Conservation (phyloP, 2,888 invertebrate species). For the Aplocera efformata region DNA sequence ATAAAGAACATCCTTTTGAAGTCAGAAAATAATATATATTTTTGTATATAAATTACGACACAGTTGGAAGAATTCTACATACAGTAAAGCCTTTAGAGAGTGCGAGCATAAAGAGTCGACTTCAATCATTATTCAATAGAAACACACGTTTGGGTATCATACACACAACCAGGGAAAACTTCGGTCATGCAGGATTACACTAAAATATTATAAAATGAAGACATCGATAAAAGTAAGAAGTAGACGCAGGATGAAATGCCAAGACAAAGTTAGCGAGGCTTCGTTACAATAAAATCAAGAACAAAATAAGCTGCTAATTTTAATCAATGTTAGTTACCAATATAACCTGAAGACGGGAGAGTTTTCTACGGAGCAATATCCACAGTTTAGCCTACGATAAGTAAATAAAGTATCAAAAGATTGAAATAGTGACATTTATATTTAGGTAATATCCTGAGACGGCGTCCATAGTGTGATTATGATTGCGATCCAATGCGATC, state of each 20-base stretch:
- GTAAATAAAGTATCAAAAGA: slow-evolving; percentile 2
- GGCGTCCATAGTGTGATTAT: slow-evolving; percentile 2
- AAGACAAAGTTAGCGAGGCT: slow-evolving; percentile 3
- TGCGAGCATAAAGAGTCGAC: no score
- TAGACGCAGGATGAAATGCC: slow-evolving; percentile 1
- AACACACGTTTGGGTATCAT: no score
- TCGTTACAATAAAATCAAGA: neutral
- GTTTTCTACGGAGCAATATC: slow-evolving; percentile 4
- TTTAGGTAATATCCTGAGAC: neutral
- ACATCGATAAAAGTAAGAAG: slow-evolving; percentile 1
- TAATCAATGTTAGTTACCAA: slow-evolving; percentile 8
- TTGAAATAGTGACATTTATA: neutral
- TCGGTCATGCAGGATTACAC: neutral
- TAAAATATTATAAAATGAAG: neutral
- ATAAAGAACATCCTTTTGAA: no score
- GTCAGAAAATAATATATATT: no score
- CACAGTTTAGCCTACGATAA: slow-evolving; percentile 6
- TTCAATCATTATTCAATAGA: no score
- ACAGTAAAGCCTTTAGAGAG: no score
- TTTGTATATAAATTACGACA: no score
- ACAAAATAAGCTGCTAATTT: slow-evolving; percentile 6
- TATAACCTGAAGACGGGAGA: slow-evolving; percentile 1
- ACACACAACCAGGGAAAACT: neutral
- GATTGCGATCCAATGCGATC: slow-evolving; percentile 4
- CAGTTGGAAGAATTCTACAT: no score